phyloP scores from a whole-genome alignment of 1,140 invertebrate species.

The Diabrotica virgifera region DNA sequence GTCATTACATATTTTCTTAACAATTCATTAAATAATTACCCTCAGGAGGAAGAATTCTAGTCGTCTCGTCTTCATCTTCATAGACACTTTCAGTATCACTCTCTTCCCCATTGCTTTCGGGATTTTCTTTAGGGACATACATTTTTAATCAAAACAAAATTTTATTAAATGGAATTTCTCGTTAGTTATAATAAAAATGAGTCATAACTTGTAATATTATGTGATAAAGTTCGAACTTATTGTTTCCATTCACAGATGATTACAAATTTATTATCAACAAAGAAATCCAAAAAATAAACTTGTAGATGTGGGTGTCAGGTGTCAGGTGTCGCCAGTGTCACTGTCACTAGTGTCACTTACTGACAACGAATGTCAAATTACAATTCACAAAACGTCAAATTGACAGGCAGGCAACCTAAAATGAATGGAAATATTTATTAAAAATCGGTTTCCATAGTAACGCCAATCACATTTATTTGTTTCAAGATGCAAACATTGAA shows the following conservation, averaged over 20 bases:
- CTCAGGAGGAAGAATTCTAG: conserved; percentile 45
- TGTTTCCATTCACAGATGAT: neutral
- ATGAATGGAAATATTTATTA: neutral
- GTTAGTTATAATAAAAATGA: neutral
- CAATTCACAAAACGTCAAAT: neutral
- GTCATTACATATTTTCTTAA: neutral
- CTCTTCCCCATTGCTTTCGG: conserved; percentile 31
- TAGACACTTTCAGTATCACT: conserved; percentile 40
- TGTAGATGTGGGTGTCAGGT: neutral
- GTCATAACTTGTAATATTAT: neutral
- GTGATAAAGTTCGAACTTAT: neutral
- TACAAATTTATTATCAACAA: neutral
- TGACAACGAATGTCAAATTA: too few species aligned
- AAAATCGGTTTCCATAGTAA: neutral
- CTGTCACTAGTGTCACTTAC: neutral
- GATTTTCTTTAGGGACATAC: conserved; percentile 23
- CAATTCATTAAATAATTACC: conserved; percentile 29
- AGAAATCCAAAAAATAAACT: neutral
- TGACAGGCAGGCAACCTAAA: neutral
- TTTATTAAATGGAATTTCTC: neutral
- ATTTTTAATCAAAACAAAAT: conserved; percentile 5
- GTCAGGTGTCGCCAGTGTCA: neutral
- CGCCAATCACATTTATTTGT: neutral
- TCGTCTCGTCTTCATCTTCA: conserved; percentile 46
- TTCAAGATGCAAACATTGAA: neutral